A percentile compares a stretch with the other conserved stretches of the same genome.
Conservation (phyloP, 1,140 invertebrate genomes). For the Drosophila tsacasi region DNA sequence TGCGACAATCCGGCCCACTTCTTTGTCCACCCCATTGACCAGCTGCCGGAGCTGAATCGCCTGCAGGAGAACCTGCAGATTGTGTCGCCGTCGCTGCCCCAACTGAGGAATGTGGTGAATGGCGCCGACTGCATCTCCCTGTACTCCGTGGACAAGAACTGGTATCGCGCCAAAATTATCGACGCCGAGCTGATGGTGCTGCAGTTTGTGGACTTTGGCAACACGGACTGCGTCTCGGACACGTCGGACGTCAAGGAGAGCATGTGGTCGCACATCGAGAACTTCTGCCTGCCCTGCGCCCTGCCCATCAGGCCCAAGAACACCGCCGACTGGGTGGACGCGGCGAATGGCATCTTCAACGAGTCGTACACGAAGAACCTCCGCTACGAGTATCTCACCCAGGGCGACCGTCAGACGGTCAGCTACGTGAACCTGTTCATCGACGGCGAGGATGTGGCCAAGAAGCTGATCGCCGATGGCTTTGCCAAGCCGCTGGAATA, state of each 20-base stretch:
- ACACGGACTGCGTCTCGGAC: slow-evolving; percentile 89
- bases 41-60: slow-evolving; percentile 86
- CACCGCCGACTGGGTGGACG: slow-evolving; percentile 89
- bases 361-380: slow-evolving; percentile 73
- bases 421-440: slow-evolving; percentile 89
- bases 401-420: slow-evolving; percentile 56
- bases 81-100: slow-evolving; percentile 85
- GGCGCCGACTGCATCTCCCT: slow-evolving; percentile 90
- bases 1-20: slow-evolving; percentile 89
- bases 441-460: slow-evolving; percentile 87
- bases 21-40: slow-evolving; percentile 88
- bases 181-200: slow-evolving; percentile 91
- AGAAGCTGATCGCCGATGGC: slow-evolving; percentile 87
- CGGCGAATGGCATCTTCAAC: slow-evolving; percentile 87
- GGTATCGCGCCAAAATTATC: slow-evolving; percentile 93
- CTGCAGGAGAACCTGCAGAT: slow-evolving; percentile 88
- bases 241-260: slow-evolving; percentile 87
- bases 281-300: slow-evolving; percentile 88
- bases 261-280: slow-evolving; percentile 86
- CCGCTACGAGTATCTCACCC: slow-evolving; percentile 86
- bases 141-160: slow-evolving; percentile 90
- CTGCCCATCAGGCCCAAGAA: slow-evolving; percentile 88
- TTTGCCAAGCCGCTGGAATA: slow-evolving; percentile 86
- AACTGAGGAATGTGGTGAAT: slow-evolving; percentile 87
- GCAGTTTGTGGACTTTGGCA: slow-evolving; percentile 93